Evolutionary conservation across 2,888 invertebrate genomes (phyloP).

Genomic region (Coleophora deauratella): DNA sequence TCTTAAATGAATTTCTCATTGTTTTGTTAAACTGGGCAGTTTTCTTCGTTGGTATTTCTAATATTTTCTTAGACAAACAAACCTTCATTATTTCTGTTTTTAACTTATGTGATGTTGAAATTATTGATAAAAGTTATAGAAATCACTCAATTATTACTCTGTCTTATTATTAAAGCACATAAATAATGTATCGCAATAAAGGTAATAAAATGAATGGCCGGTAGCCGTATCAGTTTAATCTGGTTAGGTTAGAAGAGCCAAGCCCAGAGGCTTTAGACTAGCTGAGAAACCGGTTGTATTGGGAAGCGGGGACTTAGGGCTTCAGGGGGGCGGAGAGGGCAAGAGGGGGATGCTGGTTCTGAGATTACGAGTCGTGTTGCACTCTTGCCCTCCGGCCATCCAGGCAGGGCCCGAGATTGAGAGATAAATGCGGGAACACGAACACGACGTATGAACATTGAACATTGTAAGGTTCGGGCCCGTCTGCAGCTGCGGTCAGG

Average conservation of each 20-base stretch:
- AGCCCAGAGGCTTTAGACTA: slow-evolving; percentile 27
- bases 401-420: slow-evolving; percentile 40
- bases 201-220: too few species aligned
- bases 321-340: slow-evolving; percentile 18
- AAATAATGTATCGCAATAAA: too few species aligned
- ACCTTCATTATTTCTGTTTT: too few species aligned
- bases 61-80: too few species aligned
- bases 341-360: slow-evolving; percentile 27
- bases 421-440: slow-evolving; percentile 45
- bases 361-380: slow-evolving; percentile 35
- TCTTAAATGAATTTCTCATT: too few species aligned
- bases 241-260: slow-evolving; percentile 22
- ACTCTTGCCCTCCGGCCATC: slow-evolving; percentile 41
- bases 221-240: not conserved
- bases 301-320: slow-evolving; percentile 12
- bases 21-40: too few species aligned
- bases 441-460: slow-evolving; percentile 10
- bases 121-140: too few species aligned
- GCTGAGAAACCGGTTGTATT: slow-evolving; percentile 40
- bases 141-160: too few species aligned
- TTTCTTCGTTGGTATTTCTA: too few species aligned
- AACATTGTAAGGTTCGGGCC: slow-evolving; percentile 11
- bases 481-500: slow-evolving; percentile 22
- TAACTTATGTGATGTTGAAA: too few species aligned
- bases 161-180: too few species aligned